phyloP scores from a whole-genome alignment of 2,797 vertebrate genomes.

The Euphonia xanthogaster region DNA sequence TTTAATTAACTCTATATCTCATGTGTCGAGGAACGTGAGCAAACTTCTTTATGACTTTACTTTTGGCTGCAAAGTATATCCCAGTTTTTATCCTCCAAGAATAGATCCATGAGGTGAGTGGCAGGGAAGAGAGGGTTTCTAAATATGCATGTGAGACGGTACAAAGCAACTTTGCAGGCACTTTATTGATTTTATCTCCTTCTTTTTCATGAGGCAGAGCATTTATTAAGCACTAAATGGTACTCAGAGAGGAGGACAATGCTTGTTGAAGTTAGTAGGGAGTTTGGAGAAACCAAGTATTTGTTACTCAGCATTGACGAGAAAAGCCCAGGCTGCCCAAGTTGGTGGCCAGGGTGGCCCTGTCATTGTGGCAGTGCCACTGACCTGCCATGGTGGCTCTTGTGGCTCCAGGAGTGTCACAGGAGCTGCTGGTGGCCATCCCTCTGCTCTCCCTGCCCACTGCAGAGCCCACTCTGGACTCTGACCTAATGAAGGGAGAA shows the following conservation, averaged over 20 bases:
- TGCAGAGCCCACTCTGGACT: neutral
- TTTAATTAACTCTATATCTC: conserved; percentile 79
- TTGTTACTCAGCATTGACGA: neutral
- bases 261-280: neutral
- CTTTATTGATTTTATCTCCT: conserved; percentile 29
- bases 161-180: conserved; percentile 53
- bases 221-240: neutral
- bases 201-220: neutral
- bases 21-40: conserved; percentile 73
- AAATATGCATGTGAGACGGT: conserved; percentile 68
- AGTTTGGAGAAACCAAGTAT: neutral
- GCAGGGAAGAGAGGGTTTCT: conserved; percentile 68
- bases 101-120: conserved; percentile 71
- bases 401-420: neutral
- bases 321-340: neutral
- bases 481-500: neutral
- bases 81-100: conserved; percentile 73
- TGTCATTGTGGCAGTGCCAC: fast-evolving
- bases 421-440: neutral
- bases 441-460: neutral
- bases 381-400: neutral
- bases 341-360: neutral
- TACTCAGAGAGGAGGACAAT: neutral
- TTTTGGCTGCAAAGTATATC: conserved; percentile 66
- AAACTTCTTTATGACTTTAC: conserved; percentile 74